Percentiles rank a stretch among this genome's conserved stretches.
Evolutionary conservation across 2,888 invertebrate genomes (phyloP).

Genomic region (Heteromurus nitidus): DNA sequence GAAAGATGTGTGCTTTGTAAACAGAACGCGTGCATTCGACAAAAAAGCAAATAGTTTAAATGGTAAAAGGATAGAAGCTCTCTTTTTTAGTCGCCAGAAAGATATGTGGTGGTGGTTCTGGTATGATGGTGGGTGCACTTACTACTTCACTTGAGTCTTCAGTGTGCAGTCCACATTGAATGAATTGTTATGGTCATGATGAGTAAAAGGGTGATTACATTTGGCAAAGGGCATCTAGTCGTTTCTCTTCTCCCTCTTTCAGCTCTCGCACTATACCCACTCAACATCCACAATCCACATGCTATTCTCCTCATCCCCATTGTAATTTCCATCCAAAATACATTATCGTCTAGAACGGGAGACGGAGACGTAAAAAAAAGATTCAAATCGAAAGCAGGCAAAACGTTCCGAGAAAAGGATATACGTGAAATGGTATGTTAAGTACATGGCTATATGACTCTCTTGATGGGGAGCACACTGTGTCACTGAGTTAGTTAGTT

Average conservation of each 20-base stretch:
- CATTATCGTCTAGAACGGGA: background rate
- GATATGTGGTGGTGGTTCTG: too few relatives aligned
- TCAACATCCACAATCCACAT: background rate
- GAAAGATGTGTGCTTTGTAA: background rate
- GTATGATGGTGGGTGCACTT: too few relatives aligned
- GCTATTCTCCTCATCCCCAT: background rate
- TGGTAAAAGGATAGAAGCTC: too few relatives aligned
- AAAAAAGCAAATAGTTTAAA: too few relatives aligned
- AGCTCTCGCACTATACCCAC: too few relatives aligned
- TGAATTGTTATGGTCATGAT: conserved; percentile 17
- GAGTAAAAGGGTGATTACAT: conserved; percentile 25
- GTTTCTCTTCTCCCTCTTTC: conserved; percentile 2
- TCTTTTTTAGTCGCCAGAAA: too few relatives aligned
- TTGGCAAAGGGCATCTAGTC: conserved; percentile 12
- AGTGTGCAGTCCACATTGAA: background rate
- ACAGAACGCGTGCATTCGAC: too few relatives aligned
- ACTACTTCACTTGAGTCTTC: background rate
- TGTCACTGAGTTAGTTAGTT: too few relatives aligned
- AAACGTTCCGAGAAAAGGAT: too few relatives aligned
- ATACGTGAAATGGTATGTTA: too few relatives aligned
- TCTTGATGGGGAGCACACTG: background rate
- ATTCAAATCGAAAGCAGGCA: background rate
- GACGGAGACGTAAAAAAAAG: background rate
- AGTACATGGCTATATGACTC: too few relatives aligned
- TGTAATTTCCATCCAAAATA: conserved; percentile 4